Evolutionary conservation across 2,113 vertebrate genomes (phyloP), one percentile per base, ranked within the genome.

Genomic region (Motacilla tschutschensis): DNA sequence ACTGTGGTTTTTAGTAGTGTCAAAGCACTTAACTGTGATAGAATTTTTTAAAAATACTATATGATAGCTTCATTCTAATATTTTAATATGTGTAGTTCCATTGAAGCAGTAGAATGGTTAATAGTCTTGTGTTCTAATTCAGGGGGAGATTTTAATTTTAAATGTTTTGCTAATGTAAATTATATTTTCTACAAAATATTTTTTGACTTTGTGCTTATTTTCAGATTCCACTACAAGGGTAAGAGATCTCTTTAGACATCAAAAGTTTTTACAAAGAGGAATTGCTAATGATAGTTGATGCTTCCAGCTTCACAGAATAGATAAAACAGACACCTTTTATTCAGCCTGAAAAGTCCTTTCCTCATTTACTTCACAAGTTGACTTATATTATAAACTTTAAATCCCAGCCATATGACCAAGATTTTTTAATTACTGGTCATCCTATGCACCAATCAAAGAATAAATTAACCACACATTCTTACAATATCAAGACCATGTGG

Each of bases 11-110:
- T 83, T 4, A 26, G 17, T 21, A 40, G 3, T 14, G 40, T 5
- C 25, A 76, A n/a, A 57, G 3, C 8, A 53, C 13, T 48, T 74
- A 79, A 35, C 13, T 35, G 7, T 28, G 28, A 8, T 5, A 22
- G 12, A 36, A 2, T 36, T 24, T 9, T 2, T 0, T 21, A 58
- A 76, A 43, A 47, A 10, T 5, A 38, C 2, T 13, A 0, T 12
- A 10, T 13, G 25, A 14, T 35, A 18, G 1, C 13, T 70, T 14
- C 8, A 18, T 28, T 79, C 79, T 8, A 33, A 48, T 48, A 6
- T 63, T 47, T 78, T 3, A 14, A 8, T 55, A 4, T n/a, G 1
- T 46, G 2, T 21, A n/a, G 1, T 20, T 74, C 5, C 5, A 26
- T 35, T 87, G 31, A 79, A 76, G 51, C 8, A 72, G 43, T 13